Evolutionary conservation across 2,113 vertebrate species (phyloP).

Genomic region (Etia nguti): DNA sequence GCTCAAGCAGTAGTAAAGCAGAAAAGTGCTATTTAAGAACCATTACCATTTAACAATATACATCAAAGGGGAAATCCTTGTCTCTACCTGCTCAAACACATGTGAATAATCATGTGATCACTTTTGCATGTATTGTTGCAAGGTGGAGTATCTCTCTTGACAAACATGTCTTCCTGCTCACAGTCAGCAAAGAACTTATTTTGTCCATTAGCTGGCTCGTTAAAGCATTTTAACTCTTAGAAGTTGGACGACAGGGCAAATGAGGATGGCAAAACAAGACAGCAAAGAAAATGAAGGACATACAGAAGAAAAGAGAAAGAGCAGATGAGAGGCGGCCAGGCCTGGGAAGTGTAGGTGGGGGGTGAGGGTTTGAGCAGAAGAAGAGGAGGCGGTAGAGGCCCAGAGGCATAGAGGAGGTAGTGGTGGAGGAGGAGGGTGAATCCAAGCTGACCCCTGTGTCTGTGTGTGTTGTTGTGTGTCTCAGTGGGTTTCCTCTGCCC

Average conservation of each 20-base stretch:
- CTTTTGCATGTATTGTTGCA: neutral
- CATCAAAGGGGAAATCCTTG: neutral
- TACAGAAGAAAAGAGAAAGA: slow-evolving; percentile 28
- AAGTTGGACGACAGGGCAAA: neutral
- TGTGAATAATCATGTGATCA: neutral
- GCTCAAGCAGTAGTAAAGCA: neutral
- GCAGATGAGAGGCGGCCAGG: slow-evolving; percentile 46
- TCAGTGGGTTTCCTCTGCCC: slow-evolving; percentile 74
- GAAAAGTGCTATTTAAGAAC: neutral
- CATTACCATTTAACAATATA: neutral
- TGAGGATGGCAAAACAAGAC: neutral
- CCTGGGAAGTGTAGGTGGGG: slow-evolving; percentile 43
- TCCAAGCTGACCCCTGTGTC: slow-evolving; percentile 67
- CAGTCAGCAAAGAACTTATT: neutral
- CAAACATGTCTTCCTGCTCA: neutral
- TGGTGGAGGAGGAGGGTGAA: slow-evolving; percentile 47
- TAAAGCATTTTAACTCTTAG: neutral
- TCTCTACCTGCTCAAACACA: neutral
- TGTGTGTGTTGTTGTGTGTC: slow-evolving; percentile 73
- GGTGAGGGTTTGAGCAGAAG: slow-evolving; percentile 27
- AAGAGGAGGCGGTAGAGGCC: slow-evolving; percentile 33
- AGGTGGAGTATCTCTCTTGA: neutral
- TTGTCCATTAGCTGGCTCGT: neutral
- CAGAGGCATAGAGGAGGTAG: slow-evolving; percentile 35
- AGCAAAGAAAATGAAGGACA: neutral